A percentile compares a stretch with the other conserved stretches of the same genome.
Conservation (phyloP, 23 tunicate species). For the Ascidia mentula region DNA sequence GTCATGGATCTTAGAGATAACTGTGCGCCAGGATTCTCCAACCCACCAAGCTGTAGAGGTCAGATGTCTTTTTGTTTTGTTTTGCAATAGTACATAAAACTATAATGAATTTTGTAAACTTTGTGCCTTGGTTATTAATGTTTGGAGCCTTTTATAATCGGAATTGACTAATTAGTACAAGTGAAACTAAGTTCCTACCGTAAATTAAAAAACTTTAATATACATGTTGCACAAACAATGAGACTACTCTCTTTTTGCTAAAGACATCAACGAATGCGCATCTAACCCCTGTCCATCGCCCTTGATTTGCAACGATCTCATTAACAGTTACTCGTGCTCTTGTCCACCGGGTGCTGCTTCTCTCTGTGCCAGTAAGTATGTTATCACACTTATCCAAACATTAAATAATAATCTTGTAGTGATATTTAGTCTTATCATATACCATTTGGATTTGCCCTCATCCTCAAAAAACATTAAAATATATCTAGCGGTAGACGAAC, state of each 20-base stretch:
- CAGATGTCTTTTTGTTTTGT: not conserved
- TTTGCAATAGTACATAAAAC: no score
- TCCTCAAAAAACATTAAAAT: not conserved
- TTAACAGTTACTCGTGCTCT: not conserved
- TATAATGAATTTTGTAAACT: no score
- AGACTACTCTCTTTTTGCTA: not conserved
- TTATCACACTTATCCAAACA: not conserved
- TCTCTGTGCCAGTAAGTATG: not conserved
- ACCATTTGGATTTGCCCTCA: no score
- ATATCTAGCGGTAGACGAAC: no score
- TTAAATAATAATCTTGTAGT: not conserved
- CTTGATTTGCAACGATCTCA: not conserved
- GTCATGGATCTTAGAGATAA: not conserved
- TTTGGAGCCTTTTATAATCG: no score
- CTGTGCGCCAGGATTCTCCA: not conserved
- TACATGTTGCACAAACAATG: no score
- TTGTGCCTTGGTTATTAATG: no score
- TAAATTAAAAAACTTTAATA: no score
- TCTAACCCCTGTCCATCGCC: not conserved
- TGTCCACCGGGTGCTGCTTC: not conserved
- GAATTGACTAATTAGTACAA: no score
- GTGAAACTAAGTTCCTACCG: no score
- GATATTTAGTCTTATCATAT: no score
- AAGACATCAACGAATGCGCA: not conserved
- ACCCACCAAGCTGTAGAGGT: slow-evolving; percentile 8